phyloP scores from a whole-genome alignment of 2,888 invertebrate species.

The Sesamia inferens region DNA sequence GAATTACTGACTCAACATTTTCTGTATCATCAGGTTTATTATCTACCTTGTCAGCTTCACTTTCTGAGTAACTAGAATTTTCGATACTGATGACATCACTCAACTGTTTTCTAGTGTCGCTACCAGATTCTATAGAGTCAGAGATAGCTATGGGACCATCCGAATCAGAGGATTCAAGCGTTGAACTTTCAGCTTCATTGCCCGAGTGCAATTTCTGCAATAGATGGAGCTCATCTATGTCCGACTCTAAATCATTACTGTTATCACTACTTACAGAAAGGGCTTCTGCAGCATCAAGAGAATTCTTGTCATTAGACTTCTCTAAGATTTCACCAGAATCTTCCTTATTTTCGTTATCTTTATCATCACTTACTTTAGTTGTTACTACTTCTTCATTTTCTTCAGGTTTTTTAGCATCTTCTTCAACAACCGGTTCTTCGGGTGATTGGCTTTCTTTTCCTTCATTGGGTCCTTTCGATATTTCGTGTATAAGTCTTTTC shows the following conservation, averaged over 20 bases:
- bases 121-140: slow-evolving; percentile 77
- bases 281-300: slow-evolving; percentile 58
- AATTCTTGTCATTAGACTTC: slow-evolving; percentile 21
- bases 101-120: slow-evolving; percentile 66
- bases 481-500: slow-evolving; percentile 78
- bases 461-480: slow-evolving; percentile 70
- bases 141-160: slow-evolving; percentile 81
- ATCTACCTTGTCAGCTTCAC: slow-evolving; percentile 66
- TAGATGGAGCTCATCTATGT: slow-evolving; percentile 82
- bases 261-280: slow-evolving; percentile 74
- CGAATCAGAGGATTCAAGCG: slow-evolving; percentile 76
- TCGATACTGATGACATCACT: slow-evolving; percentile 84
- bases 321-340: slow-evolving; percentile 23
- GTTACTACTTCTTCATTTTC: slow-evolving; percentile 38
- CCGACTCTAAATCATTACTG: slow-evolving; percentile 75
- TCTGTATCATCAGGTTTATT: slow-evolving; percentile 13
- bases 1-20: slow-evolving; percentile 2
- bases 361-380: slow-evolving; percentile 30
- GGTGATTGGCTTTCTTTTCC: slow-evolving; percentile 58
- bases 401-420: slow-evolving; percentile 43
- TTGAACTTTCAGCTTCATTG: slow-evolving; percentile 74
- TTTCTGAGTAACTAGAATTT: slow-evolving; percentile 85
- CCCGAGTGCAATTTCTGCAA: slow-evolving; percentile 81
- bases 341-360: slow-evolving; percentile 37
- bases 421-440: slow-evolving; percentile 36